phyloP scores from a whole-genome alignment of 2,797 vertebrate genomes.

The Dendrocincla tyrannina region DNA sequence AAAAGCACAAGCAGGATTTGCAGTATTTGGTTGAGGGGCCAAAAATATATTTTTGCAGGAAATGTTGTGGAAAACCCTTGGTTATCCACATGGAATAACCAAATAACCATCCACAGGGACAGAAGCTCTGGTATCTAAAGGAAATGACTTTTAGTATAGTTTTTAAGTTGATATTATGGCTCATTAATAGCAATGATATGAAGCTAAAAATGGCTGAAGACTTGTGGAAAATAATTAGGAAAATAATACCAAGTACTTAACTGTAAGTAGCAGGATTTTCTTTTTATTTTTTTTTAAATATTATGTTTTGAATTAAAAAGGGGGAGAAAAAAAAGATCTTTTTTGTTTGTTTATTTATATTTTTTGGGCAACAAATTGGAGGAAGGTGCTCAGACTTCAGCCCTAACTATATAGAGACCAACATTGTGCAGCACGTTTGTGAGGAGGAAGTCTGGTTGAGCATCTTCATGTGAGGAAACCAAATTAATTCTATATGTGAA shows the following conservation, averaged over 20 bases:
- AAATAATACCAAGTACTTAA: not conserved
- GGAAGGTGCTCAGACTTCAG: not conserved
- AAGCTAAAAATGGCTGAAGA: not conserved
- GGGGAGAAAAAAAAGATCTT: fast-evolving
- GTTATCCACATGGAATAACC: not conserved
- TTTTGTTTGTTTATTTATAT: too few species aligned
- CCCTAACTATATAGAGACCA: not conserved
- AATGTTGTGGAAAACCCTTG: not conserved
- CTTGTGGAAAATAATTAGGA: not conserved
- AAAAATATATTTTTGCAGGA: not conserved
- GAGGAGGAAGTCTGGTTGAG: not conserved
- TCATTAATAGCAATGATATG: not conserved
- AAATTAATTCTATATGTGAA: not conserved
- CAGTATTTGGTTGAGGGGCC: not conserved
- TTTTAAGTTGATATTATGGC: not conserved
- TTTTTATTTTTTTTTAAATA: not conserved
- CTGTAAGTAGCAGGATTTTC: not conserved
- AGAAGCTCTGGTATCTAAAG: not conserved
- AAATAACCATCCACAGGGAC: not conserved
- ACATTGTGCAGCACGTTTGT: not conserved
- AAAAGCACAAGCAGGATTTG: not conserved
- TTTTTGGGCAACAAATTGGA: fast-evolving
- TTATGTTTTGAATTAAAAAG: not conserved
- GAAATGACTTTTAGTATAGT: not conserved
- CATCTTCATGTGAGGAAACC: not conserved